These are phyloP conservation scores for Amphiprion percula DNA, from an alignment of 2,113 vertebrate genomes.

Conservation along the genomic window DNA sequence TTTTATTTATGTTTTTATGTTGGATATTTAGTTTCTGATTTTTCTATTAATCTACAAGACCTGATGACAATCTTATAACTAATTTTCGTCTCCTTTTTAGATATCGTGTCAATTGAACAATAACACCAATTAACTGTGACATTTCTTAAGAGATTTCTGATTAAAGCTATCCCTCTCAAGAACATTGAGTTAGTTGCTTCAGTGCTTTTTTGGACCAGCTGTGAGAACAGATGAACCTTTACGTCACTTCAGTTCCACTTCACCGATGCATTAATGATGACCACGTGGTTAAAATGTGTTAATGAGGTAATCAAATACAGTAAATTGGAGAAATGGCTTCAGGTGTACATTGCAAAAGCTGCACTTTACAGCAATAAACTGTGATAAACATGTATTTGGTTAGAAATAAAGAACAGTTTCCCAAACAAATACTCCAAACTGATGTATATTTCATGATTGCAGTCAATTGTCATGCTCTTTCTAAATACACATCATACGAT, in stretches of 20 bases:
- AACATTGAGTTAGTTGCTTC: background rate
- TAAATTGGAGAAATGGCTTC: background rate
- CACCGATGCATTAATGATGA: background rate
- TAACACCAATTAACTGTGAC: background rate
- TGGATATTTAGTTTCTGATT: too few relatives aligned
- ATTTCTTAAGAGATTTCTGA: background rate
- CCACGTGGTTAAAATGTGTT: background rate
- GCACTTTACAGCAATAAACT: background rate
- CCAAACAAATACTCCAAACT: background rate
- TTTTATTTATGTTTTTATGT: too few relatives aligned
- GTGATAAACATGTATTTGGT: background rate
- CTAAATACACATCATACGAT: background rate
- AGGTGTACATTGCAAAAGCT: background rate
- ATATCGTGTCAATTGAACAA: background rate
- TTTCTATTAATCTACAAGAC: background rate
- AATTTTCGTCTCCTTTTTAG: background rate
- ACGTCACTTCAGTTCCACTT: too few relatives aligned
- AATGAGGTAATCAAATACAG: background rate
- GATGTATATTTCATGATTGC: background rate
- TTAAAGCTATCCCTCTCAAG: background rate
- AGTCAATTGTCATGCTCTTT: background rate
- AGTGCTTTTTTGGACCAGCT: background rate
- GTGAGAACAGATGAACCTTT: too few relatives aligned
- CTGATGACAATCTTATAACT: background rate
- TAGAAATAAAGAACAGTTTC: too few relatives aligned